Evolutionary conservation across 2,888 invertebrate genomes (phyloP).

Genomic region (Tipula vernalis): DNA sequence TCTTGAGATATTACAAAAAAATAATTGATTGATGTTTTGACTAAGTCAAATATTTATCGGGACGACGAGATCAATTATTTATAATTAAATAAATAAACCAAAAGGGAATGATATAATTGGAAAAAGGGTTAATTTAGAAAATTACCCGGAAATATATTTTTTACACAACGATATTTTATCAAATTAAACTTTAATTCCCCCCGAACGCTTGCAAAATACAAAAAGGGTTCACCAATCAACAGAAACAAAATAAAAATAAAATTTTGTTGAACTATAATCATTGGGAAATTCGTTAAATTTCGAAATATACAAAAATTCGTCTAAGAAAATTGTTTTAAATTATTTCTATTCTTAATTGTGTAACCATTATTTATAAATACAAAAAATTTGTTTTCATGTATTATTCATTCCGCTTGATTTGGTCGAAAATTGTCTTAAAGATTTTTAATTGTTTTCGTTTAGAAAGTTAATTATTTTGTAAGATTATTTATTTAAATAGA

Average conservation of each 20-base stretch:
- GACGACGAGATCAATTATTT: neutral
- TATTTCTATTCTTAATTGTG: neutral
- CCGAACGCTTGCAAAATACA: no score
- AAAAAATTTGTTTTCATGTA: neutral
- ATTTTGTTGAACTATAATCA: neutral
- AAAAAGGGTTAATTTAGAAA: neutral
- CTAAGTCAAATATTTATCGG: neutral
- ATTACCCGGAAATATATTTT: neutral
- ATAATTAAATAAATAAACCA: neutral
- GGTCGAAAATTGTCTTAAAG: neutral
- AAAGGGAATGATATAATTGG: neutral
- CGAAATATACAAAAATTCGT: neutral
- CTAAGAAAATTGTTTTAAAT: neutral
- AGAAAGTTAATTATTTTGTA: neutral
- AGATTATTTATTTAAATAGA: neutral
- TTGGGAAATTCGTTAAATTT: neutral
- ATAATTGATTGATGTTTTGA: neutral
- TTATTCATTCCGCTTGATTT: neutral
- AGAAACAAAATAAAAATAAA: neutral
- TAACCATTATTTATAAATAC: neutral
- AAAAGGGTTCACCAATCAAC: neutral
- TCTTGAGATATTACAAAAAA: neutral
- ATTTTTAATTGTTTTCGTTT: neutral
- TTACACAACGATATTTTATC: neutral
- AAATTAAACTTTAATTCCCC: neutral